phyloP scores from a whole-genome alignment of 2,113 vertebrate genomes.

The Haplochromis burtoni region DNA sequence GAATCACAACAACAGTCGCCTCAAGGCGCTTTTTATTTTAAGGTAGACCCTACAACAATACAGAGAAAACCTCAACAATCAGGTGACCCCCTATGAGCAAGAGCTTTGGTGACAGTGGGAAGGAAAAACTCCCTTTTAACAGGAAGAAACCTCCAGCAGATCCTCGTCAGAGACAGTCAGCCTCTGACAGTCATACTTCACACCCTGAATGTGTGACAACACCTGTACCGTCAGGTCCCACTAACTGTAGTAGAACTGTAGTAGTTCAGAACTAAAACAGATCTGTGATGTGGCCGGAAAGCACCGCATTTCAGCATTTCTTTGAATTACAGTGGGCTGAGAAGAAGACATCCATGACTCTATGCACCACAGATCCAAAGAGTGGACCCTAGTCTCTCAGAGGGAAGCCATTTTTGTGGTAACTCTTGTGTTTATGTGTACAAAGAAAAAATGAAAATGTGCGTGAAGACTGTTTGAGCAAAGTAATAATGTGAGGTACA shows the following conservation, averaged over 20 bases:
- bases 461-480: not conserved
- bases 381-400: rapidly evolving
- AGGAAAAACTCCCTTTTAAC: not conserved
- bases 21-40: not conserved
- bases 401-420: not conserved
- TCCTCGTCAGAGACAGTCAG: rapidly evolving
- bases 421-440: not conserved
- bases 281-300: not conserved
- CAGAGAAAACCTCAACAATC: not conserved
- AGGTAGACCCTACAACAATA: rapidly evolving
- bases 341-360: not conserved
- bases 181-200: not conserved
- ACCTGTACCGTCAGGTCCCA: not conserved
- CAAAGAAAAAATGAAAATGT: not conserved
- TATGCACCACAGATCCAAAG: not conserved
- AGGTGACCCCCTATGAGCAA: rapidly evolving
- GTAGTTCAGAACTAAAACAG: rapidly evolving
- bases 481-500: not conserved
- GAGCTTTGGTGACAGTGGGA: not conserved
- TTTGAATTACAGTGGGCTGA: not conserved
- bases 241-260: not conserved
- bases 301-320: not conserved
- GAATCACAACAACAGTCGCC: not conserved
- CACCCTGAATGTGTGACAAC: not conserved
- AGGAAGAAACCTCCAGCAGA: not conserved